Conservation (phyloP, 2,113 vertebrate genomes). For the Cepphus grylle region DNA sequence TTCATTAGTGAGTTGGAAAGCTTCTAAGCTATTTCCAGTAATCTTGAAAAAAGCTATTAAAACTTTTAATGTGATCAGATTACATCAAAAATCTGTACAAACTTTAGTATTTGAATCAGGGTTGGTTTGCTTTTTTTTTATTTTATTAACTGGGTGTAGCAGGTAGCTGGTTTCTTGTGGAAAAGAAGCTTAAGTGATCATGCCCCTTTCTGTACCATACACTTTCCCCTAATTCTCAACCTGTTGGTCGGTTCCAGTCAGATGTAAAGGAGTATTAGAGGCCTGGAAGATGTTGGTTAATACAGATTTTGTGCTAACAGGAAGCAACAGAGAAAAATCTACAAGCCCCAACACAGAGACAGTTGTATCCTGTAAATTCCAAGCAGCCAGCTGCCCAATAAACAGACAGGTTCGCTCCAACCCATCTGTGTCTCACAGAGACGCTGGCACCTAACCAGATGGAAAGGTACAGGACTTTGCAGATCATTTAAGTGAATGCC, state of each 20-base stretch:
- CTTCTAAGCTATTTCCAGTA: neutral
- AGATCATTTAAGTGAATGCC: neutral
- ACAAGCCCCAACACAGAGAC: neutral
- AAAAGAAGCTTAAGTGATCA: neutral
- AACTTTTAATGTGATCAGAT: neutral
- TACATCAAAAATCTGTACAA: neutral
- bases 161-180: neutral
- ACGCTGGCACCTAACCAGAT: fast-evolving
- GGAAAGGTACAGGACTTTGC: neutral
- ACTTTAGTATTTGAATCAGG: neutral
- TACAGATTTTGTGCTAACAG: neutral
- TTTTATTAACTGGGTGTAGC: neutral
- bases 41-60: neutral
- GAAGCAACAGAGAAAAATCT: neutral
- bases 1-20: neutral
- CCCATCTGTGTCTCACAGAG: neutral
- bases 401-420: neutral
- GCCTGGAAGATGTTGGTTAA: neutral
- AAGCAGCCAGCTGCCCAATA: neutral
- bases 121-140: neutral
- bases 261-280: neutral
- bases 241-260: neutral
- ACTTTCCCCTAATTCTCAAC: neutral
- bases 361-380: neutral
- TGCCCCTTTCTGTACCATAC: neutral